These are phyloP conservation scores for Chesias legatella DNA, from an alignment of 2,888 invertebrate species.

Conservation along the genomic window DNA sequence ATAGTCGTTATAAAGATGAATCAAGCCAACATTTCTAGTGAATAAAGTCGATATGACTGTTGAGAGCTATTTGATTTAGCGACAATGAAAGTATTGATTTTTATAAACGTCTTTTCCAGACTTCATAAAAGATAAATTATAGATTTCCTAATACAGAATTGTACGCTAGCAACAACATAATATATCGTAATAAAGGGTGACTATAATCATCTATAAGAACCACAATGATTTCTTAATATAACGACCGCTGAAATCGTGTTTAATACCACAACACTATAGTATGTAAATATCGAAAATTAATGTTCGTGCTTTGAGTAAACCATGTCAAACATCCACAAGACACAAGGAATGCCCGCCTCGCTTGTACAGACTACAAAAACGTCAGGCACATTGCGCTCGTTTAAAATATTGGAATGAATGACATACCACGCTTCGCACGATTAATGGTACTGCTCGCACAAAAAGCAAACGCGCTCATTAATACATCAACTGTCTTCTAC, in stretches of 20 bases:
- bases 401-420: constrained; percentile 81
- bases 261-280: constrained; percentile 5
- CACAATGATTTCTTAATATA: constrained; percentile 2
- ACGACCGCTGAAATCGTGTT: constrained; percentile 8
- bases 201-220: no score
- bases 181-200: no score
- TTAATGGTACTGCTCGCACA: constrained; percentile 73
- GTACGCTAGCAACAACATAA: no score
- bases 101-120: no score
- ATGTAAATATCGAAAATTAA: constrained; percentile 20
- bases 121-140: no score
- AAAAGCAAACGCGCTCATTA: constrained; percentile 78
- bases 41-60: no score
- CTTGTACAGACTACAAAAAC: constrained; percentile 73
- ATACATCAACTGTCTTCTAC: constrained; percentile 80
- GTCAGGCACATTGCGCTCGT: constrained; percentile 62
- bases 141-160: no score
- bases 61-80: no score
- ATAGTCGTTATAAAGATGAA: no score
- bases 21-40: no score
- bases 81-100: no score
- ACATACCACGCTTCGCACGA: constrained; percentile 78
- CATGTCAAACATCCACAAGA: constrained; percentile 46
- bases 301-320: constrained; percentile 33
- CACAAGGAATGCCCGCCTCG: constrained; percentile 62